Percentiles rank a stretch among this genome's conserved stretches.
Evolutionary conservation across 1,140 invertebrate species (phyloP).

Genomic region (Leptopilina clavipes): DNA sequence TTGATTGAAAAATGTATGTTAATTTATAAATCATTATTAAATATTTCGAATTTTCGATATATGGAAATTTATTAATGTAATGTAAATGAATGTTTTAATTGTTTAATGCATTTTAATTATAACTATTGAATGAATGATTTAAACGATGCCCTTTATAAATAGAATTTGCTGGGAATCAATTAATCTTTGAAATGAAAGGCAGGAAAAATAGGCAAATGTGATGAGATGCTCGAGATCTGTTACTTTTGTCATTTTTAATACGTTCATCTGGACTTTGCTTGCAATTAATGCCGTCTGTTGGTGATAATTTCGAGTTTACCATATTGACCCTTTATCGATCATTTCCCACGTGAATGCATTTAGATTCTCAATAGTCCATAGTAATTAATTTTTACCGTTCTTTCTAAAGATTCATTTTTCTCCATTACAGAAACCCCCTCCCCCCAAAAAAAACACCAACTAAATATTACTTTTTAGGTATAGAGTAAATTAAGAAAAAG

Average conservation of each 20-base stretch:
- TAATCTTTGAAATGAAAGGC: neutral
- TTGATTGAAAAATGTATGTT: too few relatives aligned
- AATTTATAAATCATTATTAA: too few relatives aligned
- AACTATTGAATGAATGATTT: neutral
- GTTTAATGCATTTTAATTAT: too few relatives aligned
- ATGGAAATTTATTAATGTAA: neutral
- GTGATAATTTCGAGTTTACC: constrained; percentile 51
- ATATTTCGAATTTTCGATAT: too few relatives aligned
- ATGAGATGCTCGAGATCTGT: constrained; percentile 13
- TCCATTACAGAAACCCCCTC: too few relatives aligned
- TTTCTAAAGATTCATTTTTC: too few relatives aligned
- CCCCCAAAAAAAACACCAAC: too few relatives aligned
- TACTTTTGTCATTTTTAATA: constrained; percentile 17
- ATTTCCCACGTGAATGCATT: constrained; percentile 49
- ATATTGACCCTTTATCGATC: constrained; percentile 28
- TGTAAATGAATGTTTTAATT: neutral
- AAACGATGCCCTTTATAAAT: neutral
- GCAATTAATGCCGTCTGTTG: constrained; percentile 57
- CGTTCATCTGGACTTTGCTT: constrained; percentile 53
- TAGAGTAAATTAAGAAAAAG: too few relatives aligned
- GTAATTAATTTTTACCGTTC: neutral
- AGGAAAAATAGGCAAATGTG: neutral
- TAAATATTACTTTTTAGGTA: too few relatives aligned
- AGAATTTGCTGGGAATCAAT: neutral
- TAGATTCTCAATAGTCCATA: constrained; percentile 31